A percentile compares a stretch with the other conserved stretches of the same genome.
phyloP scores from a whole-genome alignment of 1,140 invertebrate species.

The Listronotus bonariensis region DNA sequence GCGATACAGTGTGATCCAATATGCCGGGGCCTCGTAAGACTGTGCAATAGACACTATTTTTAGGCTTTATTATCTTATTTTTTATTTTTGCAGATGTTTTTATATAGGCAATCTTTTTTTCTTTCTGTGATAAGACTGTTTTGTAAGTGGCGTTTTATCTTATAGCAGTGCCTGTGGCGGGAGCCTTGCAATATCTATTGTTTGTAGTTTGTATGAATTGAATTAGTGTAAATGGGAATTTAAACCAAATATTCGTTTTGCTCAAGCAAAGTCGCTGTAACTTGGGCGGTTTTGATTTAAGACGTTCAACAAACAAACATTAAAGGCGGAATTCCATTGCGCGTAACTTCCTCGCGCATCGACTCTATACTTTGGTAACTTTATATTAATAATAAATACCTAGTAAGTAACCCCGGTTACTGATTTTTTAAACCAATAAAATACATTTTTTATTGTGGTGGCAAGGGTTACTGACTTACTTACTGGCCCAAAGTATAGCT shows the following conservation, averaged over 20 bases:
- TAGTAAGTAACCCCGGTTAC: too few species aligned
- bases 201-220: slow-evolving; percentile 27
- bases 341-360: too few species aligned
- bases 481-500: too few species aligned
- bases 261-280: background rate
- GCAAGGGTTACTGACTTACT: too few species aligned
- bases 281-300: background rate
- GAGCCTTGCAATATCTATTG: slow-evolving; percentile 45
- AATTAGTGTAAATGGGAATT: slow-evolving; percentile 7
- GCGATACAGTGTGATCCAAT: slow-evolving; percentile 79
- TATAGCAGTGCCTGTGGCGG: slow-evolving; percentile 53
- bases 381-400: too few species aligned
- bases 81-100: slow-evolving; percentile 18
- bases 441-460: too few species aligned
- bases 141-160: slow-evolving; percentile 44
- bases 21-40: slow-evolving; percentile 70
- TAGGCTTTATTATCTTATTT: slow-evolving; percentile 23
- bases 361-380: too few species aligned
- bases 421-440: too few species aligned
- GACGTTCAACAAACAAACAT: too few species aligned
- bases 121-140: slow-evolving; percentile 56
- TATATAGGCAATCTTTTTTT: slow-evolving; percentile 40
- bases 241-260: slow-evolving; percentile 6
- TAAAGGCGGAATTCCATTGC: too few species aligned
- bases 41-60: slow-evolving; percentile 25